A percentile compares a stretch with the other conserved stretches of the same genome.
phyloP scores from a whole-genome alignment of 2,888 invertebrate genomes.

The Hypomecis atomaria region DNA sequence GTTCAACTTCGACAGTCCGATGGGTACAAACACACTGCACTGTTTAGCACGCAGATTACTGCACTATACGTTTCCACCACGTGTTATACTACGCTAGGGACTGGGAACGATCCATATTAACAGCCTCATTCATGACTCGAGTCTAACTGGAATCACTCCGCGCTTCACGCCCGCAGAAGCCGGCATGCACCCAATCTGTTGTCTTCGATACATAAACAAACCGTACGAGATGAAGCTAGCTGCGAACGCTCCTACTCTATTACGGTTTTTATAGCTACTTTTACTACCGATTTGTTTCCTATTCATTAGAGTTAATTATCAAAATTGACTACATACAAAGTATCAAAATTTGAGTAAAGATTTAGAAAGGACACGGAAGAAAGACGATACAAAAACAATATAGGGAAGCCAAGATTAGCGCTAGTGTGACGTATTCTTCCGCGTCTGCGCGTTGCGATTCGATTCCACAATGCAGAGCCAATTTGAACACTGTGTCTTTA shows the following conservation, averaged over 20 bases:
- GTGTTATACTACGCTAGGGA: slow-evolving; percentile 29
- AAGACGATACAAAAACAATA: slow-evolving; percentile 56
- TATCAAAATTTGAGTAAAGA: slow-evolving; percentile 1
- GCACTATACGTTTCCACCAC: slow-evolving; percentile 32
- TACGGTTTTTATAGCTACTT: slow-evolving; percentile 17
- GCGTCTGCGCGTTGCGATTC: slow-evolving; percentile 76
- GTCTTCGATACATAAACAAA: slow-evolving; percentile 84
- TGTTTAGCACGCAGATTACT: slow-evolving; percentile 46
- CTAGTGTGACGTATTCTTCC: slow-evolving; percentile 78
- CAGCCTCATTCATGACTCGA: slow-evolving; percentile 68
- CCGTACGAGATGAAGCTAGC: slow-evolving; percentile 78
- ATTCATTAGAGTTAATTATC: slow-evolving; percentile 14
- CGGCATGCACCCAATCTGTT: slow-evolving; percentile 79
- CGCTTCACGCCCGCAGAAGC: slow-evolving; percentile 67
- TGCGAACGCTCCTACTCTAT: slow-evolving; percentile 44
- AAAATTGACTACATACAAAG: slow-evolving; percentile 15
- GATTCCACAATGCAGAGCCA: slow-evolving; percentile 57
- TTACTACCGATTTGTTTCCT: slow-evolving; percentile 11
- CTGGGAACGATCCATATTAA: slow-evolving; percentile 51
- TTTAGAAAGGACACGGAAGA: slow-evolving; percentile 37
- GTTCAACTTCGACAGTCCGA: slow-evolving; percentile 35
- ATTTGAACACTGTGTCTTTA: slow-evolving; percentile 66
- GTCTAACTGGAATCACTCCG: slow-evolving; percentile 67
- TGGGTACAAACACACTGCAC: slow-evolving; percentile 65
- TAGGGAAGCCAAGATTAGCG: slow-evolving; percentile 70